Base-by-base conservation (phyloP, 2,888 invertebrate species). In the Stenodera caucasica region DNA sequence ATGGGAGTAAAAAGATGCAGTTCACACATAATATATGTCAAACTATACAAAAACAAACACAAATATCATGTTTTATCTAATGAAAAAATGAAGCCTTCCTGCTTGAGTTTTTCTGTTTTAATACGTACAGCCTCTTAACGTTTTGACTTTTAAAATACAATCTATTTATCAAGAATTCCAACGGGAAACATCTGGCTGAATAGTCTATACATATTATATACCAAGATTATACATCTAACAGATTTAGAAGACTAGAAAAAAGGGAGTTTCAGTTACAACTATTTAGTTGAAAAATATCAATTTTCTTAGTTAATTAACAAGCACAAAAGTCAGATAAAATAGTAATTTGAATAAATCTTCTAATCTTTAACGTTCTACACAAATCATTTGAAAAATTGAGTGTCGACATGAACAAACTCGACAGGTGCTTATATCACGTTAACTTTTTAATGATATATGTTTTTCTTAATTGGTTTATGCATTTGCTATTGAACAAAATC, bases 11-110 rank as follows among this genome's bases (percentile, higher is more conserved):
- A 37, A 45, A 45, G n/a, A 45, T 45, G 6, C 12, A 23, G 45
- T 45, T 45, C 45, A 45, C 45, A 45, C 45, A 45, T 45, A 45
- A 45, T 45, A 45, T 45, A 45, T 23, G 45, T 45, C 12, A 23
- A 45, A 23, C 12, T 23, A 5, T 45, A 12, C n/a, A 45, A 4
- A 45, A 21, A 45, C 23, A 45, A 45, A 45, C 23, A 45, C 45
- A 23, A 23, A 23, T 21, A 45, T 23, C 45, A 45, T 45, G 45
- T 45, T 21, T 23, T 23, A 45, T 45, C 45, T 45, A 21, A 45
- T 45, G 45, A 12, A 40, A 45, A 21, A 45, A 45, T 0, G 12
- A 45, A 21, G 5, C 12, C 1, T 45, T 45, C 23, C 23, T 21
- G 21, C 45, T 45, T 21, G 3, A 12, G 6, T 45, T 40, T 14